Conservation (phyloP, 2,113 vertebrate species). For the Arizona elegans region DNA sequence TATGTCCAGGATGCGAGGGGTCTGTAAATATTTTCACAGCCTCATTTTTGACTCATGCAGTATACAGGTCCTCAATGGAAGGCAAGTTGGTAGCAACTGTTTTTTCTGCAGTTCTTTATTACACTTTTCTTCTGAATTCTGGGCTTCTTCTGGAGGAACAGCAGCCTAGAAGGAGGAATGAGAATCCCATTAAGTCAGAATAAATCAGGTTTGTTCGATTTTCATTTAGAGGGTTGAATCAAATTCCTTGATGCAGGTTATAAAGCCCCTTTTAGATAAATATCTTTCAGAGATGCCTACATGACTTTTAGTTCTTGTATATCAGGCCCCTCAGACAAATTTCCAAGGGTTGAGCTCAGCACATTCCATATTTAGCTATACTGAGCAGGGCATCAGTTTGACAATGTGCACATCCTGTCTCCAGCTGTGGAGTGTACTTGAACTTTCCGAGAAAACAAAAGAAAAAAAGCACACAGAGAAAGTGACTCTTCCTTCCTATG, state of each 20-base stretch:
- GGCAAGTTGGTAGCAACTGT: too few species aligned
- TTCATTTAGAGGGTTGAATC: background rate
- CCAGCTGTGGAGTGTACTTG: background rate
- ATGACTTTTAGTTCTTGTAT: background rate
- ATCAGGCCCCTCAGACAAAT: background rate
- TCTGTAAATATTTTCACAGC: too few species aligned
- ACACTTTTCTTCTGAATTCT: background rate
- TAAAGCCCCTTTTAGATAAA: background rate
- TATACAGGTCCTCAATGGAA: too few species aligned
- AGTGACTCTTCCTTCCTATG: background rate
- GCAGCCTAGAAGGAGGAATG: background rate
- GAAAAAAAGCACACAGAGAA: background rate
- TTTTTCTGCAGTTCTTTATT: background rate
- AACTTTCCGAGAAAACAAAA: conserved; percentile 2
- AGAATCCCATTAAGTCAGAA: background rate
- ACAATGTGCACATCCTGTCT: background rate
- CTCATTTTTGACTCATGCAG: too few species aligned
- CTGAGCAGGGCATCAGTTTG: background rate
- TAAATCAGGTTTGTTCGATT: background rate
- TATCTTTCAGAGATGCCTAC: background rate
- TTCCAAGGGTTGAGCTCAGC: background rate
- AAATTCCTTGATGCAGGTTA: background rate
- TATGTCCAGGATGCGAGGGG: too few species aligned
- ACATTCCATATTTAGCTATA: background rate
- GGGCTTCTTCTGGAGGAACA: background rate